Percentiles rank a stretch among this genome's conserved stretches.
phyloP scores from a whole-genome alignment of 2,797 vertebrate species.

The Poeciliopsis paucimaculata region DNA sequence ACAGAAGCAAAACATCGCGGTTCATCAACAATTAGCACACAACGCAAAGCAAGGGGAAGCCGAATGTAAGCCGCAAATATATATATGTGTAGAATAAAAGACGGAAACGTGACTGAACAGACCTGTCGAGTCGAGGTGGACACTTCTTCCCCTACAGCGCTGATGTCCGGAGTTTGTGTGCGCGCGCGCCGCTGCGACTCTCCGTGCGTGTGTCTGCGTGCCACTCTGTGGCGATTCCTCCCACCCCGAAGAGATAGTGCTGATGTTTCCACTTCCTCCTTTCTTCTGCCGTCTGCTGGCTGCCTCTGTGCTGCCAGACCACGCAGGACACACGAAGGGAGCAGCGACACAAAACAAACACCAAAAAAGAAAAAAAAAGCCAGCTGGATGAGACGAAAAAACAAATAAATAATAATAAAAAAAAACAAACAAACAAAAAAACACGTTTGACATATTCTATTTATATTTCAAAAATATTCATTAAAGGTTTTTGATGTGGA shows the following conservation, averaged over 20 bases:
- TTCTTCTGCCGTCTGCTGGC: slow-evolving; percentile 80
- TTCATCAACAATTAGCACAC: slow-evolving; percentile 17
- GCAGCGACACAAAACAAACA: neutral
- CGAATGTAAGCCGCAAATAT: neutral
- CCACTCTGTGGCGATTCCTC: slow-evolving; percentile 49
- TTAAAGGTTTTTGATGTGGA: neutral
- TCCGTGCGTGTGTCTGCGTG: slow-evolving; percentile 36
- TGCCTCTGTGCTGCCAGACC: slow-evolving; percentile 54
- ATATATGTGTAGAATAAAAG: neutral
- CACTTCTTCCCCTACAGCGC: slow-evolving; percentile 68
- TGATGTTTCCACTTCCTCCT: slow-evolving; percentile 85
- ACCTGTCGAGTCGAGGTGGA: slow-evolving; percentile 72
- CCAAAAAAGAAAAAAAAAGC: too few species aligned
- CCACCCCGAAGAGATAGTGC: slow-evolving; percentile 65
- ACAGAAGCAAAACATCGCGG: slow-evolving; percentile 27
- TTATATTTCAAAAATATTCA: neutral
- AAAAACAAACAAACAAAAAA: too few species aligned
- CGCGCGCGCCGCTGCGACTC: slow-evolving; percentile 12
- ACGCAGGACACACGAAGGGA: slow-evolving; percentile 13
- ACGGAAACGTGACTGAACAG: slow-evolving; percentile 43
- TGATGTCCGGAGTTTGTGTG: slow-evolving; percentile 71
- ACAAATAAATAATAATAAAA: too few species aligned
- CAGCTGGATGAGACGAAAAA: neutral
- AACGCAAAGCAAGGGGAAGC: slow-evolving; percentile 29
- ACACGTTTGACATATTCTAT: neutral